A percentile compares a stretch with the other conserved stretches of the same genome.
Conservation (phyloP, 2,113 vertebrate genomes). For the Lophius piscatorius region DNA sequence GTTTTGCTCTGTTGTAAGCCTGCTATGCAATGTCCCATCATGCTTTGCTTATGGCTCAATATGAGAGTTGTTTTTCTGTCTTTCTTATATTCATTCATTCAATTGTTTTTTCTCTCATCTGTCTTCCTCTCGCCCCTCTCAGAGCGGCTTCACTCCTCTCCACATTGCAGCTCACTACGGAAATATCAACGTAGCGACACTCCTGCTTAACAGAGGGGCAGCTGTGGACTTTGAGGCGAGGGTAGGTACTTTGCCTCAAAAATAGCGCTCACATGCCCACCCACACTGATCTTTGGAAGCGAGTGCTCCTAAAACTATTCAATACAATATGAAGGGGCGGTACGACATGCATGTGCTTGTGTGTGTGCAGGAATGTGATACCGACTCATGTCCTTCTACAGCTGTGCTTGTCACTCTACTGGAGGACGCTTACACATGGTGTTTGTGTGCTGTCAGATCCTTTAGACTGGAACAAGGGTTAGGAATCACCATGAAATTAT, state of each 20-base stretch:
- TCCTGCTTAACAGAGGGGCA: slow-evolving; percentile 94
- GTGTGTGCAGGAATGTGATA: slow-evolving; percentile 1
- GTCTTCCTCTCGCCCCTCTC: slow-evolving; percentile 55
- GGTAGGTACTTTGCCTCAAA: slow-evolving; percentile 82
- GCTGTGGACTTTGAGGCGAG: slow-evolving; percentile 95
- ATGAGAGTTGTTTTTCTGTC: slow-evolving; percentile 48
- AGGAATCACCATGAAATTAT: too few relatives aligned
- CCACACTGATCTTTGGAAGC: too few relatives aligned
- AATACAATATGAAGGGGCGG: too few relatives aligned
- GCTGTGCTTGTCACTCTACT: slow-evolving; percentile 59
- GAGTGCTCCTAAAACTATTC: too few relatives aligned
- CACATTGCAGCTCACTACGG: slow-evolving; percentile 97
- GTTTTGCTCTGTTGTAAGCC: slow-evolving; percentile 11
- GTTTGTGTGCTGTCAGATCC: slow-evolving; percentile 8
- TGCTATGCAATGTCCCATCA: slow-evolving; percentile 33
- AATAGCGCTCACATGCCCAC: slow-evolving; percentile 5
- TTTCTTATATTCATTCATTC: background rate
- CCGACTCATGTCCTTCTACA: slow-evolving; percentile 26
- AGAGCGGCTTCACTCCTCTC: slow-evolving; percentile 97
- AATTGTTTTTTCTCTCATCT: slow-evolving; percentile 15
- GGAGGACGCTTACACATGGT: background rate
- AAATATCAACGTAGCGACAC: slow-evolving; percentile 95
- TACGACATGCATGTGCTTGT: background rate
- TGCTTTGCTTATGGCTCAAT: slow-evolving; percentile 38
- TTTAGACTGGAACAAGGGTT: too few relatives aligned